phyloP scores from a whole-genome alignment of 1,140 invertebrate genomes.

The Mesaphorura yosii region DNA sequence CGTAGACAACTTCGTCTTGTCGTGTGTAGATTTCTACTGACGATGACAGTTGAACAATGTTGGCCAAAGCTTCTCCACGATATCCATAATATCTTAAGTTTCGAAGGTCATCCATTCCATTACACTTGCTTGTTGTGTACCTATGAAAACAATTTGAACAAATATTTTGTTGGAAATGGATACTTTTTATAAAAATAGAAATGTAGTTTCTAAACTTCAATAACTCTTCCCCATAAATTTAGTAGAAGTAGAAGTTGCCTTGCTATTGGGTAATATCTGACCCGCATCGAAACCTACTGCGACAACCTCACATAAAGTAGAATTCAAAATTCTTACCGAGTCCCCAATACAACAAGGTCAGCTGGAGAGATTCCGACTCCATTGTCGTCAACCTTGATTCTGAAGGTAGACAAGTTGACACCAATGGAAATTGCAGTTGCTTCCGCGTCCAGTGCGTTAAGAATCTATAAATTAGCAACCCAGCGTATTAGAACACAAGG shows the following conservation, averaged over 20 bases:
- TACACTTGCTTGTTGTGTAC: conserved; percentile 52
- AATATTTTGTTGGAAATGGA: background rate
- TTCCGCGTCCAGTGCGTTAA: conserved; percentile 13
- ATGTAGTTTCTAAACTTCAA: background rate
- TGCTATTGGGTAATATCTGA: too few species aligned
- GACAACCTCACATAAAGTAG: too few species aligned
- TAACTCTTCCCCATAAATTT: too few species aligned
- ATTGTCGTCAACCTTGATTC: conserved; percentile 11
- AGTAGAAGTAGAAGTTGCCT: too few species aligned
- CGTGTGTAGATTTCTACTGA: conserved; percentile 46
- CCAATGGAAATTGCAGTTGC: conserved; percentile 1
- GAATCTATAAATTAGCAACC: background rate
- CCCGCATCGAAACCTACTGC: too few species aligned
- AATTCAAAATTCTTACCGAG: conserved; percentile 23
- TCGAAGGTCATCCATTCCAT: conserved; percentile 40
- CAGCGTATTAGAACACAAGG: background rate
- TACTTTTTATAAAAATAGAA: background rate
- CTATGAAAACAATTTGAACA: conserved; percentile 29
- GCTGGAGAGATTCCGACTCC: background rate
- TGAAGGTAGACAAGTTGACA: conserved; percentile 5
- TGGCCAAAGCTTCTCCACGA: conserved; percentile 52
- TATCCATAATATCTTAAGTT: conserved; percentile 47
- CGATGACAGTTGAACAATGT: conserved; percentile 44
- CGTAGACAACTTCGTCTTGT: too few species aligned
- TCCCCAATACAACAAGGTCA: conserved; percentile 8